phyloP scores from a whole-genome alignment of 92 coral and sea anemone species.

The Epizoanthus illoricatus region DNA sequence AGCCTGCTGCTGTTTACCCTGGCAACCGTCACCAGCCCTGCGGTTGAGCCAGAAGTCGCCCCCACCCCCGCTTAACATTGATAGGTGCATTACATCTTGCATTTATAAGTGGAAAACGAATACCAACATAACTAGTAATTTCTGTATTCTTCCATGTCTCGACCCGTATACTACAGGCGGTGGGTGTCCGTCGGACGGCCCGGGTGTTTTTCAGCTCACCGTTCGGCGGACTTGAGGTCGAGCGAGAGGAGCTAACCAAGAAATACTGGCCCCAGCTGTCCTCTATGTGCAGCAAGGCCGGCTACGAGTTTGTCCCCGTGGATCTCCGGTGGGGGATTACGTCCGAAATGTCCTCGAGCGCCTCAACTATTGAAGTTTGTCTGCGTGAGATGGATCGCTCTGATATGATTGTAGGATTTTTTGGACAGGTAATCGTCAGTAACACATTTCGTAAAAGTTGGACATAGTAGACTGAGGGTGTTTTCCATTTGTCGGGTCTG shows the following conservation, averaged over 20 bases:
- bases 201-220: constrained; percentile 96
- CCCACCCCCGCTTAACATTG: too few relatives aligned
- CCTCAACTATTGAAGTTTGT: constrained; percentile 88
- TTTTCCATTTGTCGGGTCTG: too few relatives aligned
- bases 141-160: too few relatives aligned
- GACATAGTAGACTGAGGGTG: neutral
- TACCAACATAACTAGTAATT: too few relatives aligned
- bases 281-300: constrained; percentile 83
- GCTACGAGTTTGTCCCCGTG: constrained; percentile 92
- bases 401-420: constrained; percentile 94
- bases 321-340: constrained; percentile 96
- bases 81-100: too few relatives aligned
- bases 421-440: constrained; percentile 77
- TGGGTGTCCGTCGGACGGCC: constrained; percentile 59
- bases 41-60: too few relatives aligned
- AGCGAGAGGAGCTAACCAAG: constrained; percentile 91
- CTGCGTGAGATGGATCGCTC: constrained; percentile 93
- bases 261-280: constrained; percentile 91
- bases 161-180: neutral
- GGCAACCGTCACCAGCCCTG: too few relatives aligned
- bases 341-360: constrained; percentile 90
- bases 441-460: neutral
- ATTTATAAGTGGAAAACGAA: too few relatives aligned
- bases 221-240: constrained; percentile 95
- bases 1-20: too few relatives aligned